Conservation (phyloP, 2,888 invertebrate genomes). For the Drosophila aldrichi region DNA sequence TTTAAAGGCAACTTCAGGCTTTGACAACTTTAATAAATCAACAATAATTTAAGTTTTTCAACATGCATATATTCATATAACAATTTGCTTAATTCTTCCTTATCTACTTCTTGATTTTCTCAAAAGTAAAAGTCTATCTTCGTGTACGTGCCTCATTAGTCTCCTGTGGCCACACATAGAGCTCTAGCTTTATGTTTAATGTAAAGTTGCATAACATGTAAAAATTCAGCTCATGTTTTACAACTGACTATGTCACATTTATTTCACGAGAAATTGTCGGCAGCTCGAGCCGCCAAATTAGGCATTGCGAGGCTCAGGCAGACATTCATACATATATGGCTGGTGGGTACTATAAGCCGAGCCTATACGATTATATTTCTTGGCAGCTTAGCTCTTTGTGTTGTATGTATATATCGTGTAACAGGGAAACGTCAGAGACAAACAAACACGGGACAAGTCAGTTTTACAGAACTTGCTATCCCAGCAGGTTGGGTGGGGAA, state of each 20-base stretch:
- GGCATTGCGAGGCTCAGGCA: conserved; percentile 24
- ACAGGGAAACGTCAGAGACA: neutral
- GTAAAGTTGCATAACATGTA: conserved; percentile 64
- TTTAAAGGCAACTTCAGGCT: no score
- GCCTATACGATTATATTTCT: conserved; percentile 29
- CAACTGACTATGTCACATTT: conserved; percentile 40
- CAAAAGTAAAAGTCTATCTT: no score
- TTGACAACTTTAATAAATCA: no score
- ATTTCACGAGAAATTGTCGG: conserved; percentile 49
- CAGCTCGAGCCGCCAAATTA: conserved; percentile 41
- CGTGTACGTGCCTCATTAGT: neutral
- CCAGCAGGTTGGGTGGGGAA: conserved; percentile 19
- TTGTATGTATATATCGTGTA: conserved; percentile 34
- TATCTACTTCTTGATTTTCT: no score
- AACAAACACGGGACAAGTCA: conserved; percentile 46
- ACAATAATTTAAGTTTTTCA: no score
- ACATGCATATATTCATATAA: no score
- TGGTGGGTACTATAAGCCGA: conserved; percentile 17
- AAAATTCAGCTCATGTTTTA: conserved; percentile 53
- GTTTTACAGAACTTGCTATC: conserved; percentile 60
- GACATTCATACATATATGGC: conserved; percentile 3
- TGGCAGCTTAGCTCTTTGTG: conserved; percentile 50
- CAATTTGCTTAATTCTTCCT: no score
- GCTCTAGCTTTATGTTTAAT: conserved; percentile 17
- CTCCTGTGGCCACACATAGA: conserved; percentile 54